Conservation (phyloP, 2,888 invertebrate genomes). For the Pantelozetes paolii region DNA sequence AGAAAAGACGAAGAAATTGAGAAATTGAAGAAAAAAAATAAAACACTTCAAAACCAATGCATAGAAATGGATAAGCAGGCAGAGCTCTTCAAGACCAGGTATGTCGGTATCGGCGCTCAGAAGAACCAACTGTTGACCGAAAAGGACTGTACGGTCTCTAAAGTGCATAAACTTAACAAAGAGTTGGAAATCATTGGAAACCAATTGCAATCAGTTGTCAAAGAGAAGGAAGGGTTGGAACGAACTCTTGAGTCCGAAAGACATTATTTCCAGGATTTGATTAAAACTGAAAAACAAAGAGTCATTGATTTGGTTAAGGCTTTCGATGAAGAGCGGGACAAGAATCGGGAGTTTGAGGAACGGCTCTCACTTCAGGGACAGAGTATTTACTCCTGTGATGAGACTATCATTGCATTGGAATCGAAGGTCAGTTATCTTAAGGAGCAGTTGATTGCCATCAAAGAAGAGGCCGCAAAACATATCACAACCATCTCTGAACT, state of each 20-base stretch:
- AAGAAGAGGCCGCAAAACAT: conserved; percentile 40
- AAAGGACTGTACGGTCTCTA: background rate
- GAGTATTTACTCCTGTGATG: background rate
- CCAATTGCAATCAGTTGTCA: background rate
- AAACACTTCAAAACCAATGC: conserved; percentile 29
- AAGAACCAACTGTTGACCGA: conserved; percentile 10
- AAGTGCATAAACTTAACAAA: conserved; percentile 3
- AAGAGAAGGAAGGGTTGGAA: background rate
- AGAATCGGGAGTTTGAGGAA: background rate
- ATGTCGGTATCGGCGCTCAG: background rate
- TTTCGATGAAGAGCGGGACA: background rate
- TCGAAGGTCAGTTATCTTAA: conserved; percentile 3
- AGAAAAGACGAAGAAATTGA: background rate
- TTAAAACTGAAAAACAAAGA: background rate
- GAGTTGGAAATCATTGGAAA: conserved; percentile 2
- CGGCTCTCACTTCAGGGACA: background rate
- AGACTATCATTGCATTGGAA: background rate
- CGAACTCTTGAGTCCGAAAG: conserved; percentile 6
- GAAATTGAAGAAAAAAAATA: conserved; percentile 19
- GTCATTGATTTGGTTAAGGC: background rate
- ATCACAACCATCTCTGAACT: conserved; percentile 32
- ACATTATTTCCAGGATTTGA: background rate
- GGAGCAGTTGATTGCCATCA: conserved; percentile 34
- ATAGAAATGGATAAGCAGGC: conserved; percentile 9
- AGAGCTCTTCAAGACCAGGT: conserved; percentile 12